These are phyloP conservation scores for Tokudaia tokunoshimensis DNA, from an alignment of 2,797 vertebrate species.

Conservation along the genomic window DNA sequence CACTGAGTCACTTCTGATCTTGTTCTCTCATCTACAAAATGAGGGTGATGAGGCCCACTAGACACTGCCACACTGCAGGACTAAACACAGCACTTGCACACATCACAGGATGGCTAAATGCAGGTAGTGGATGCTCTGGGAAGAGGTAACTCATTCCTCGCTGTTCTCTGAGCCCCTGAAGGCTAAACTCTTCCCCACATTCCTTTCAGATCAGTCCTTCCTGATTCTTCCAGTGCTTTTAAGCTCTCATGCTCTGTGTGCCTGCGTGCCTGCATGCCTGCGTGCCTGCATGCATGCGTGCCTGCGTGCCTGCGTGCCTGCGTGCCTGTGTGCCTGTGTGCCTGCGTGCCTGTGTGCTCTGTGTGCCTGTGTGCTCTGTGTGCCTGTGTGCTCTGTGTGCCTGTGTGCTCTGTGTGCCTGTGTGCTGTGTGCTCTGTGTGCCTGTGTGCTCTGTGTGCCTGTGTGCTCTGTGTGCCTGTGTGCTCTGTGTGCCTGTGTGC, in stretches of 20 bases:
- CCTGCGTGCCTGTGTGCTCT: too few species aligned
- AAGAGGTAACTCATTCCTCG: not conserved
- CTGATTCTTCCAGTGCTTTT: not conserved
- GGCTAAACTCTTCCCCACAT: not conserved
- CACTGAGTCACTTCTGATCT: not conserved
- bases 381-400: too few species aligned
- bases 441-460: too few species aligned
- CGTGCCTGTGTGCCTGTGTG: too few species aligned
- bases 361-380: too few species aligned
- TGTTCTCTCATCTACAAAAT: not conserved
- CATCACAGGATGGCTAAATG: not conserved
- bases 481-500: too few species aligned
- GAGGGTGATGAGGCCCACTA: not conserved
- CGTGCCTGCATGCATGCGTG: too few species aligned
- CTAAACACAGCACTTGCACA: not conserved
- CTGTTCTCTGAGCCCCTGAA: not conserved
- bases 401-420: too few species aligned
- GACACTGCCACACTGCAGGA: not conserved
- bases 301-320: too few species aligned
- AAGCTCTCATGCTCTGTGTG: fast-evolving
- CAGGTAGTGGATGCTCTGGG: not conserved
- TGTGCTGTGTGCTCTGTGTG: too few species aligned
- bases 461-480: too few species aligned
- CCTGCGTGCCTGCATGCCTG: too few species aligned
- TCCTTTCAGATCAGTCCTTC: not conserved